These are phyloP conservation scores for Scaptomyza flava DNA, from an alignment of 2,888 invertebrate species.

Conservation along the genomic window DNA sequence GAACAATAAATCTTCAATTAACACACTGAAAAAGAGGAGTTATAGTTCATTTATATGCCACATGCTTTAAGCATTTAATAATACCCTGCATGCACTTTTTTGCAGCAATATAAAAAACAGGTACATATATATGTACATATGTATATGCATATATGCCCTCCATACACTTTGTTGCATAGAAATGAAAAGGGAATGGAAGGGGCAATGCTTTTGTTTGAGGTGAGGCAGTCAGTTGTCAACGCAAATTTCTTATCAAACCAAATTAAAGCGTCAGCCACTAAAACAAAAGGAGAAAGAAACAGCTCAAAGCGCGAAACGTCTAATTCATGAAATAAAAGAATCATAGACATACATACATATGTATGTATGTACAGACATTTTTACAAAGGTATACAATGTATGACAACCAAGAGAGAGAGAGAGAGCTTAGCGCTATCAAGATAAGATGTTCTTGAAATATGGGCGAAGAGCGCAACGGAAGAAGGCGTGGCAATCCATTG, in stretches of 20 bases:
- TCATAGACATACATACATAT: neutral
- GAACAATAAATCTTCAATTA: no score
- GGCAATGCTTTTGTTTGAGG: no score
- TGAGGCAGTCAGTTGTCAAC: conserved; percentile 34
- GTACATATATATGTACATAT: no score
- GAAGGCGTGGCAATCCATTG: conserved; percentile 60
- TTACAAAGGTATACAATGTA: neutral
- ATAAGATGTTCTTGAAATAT: conserved; percentile 40
- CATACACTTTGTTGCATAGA: no score
- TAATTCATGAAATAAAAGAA: conserved; percentile 7
- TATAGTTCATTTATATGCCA: no score
- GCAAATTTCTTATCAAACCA: conserved; percentile 40
- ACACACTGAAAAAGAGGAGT: no score
- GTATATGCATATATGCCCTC: no score
- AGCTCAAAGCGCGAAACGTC: conserved; percentile 10
- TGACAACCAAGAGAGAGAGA: conserved; percentile 4
- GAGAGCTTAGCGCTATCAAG: conserved; percentile 36
- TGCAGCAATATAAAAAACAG: no score
- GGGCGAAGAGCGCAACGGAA: conserved; percentile 55
- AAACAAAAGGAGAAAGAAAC: conserved; percentile 19
- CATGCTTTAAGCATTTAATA: no score
- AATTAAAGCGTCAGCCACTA: conserved; percentile 24
- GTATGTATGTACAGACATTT: no score
- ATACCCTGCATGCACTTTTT: no score
- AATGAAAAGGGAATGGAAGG: no score